phyloP scores from a whole-genome alignment of 2,113 vertebrate species.

The Lamprologus speciosus region DNA sequence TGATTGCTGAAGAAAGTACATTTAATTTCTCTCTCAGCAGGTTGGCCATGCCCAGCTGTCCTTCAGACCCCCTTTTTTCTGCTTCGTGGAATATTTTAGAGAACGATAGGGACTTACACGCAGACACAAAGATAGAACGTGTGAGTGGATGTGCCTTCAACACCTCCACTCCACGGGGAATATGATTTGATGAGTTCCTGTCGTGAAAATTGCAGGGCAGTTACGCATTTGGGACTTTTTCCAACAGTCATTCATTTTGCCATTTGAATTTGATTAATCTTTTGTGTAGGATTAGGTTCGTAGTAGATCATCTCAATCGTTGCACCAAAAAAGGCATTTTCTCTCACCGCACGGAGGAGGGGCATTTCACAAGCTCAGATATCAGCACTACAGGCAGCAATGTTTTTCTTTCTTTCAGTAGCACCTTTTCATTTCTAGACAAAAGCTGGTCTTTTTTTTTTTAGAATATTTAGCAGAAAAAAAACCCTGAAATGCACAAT shows the following conservation, averaged over 20 bases:
- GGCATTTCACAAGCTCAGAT: neutral
- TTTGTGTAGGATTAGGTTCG: neutral
- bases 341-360: neutral
- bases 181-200: conserved; percentile 31
- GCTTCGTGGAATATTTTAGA: conserved; percentile 28
- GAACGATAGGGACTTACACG: neutral
- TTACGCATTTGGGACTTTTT: neutral
- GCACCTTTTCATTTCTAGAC: neutral
- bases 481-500: rapidly evolving
- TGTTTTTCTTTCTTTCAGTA: neutral
- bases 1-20: conserved; percentile 42
- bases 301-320: neutral
- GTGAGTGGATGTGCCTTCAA: neutral
- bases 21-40: conserved; percentile 54
- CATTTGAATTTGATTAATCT: conserved; percentile 6
- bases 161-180: neutral
- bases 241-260: neutral
- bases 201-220: neutral
- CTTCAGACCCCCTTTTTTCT: neutral
- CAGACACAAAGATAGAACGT: neutral
- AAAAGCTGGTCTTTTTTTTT: neutral
- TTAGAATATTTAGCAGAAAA: neutral
- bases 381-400: neutral
- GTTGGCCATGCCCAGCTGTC: conserved; percentile 19
- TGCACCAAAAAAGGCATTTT: neutral